Conservation (phyloP, 2,113 vertebrate species). For the Setophaga kirtlandii region DNA sequence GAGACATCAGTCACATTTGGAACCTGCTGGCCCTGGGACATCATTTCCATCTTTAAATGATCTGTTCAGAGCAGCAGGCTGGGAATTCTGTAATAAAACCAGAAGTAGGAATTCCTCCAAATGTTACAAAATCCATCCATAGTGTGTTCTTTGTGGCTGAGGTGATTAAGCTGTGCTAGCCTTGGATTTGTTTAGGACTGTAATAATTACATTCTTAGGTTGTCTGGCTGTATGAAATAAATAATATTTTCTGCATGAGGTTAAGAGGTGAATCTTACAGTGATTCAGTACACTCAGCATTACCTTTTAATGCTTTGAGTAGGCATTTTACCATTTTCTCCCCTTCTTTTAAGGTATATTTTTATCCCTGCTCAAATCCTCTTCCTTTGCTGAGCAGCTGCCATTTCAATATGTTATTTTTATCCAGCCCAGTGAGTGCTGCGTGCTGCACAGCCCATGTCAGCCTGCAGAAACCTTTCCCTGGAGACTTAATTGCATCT, state of each 20-base stretch:
- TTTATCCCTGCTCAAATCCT: slow-evolving; percentile 42
- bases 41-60: background rate
- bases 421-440: slow-evolving; percentile 48
- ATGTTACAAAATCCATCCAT: background rate
- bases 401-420: slow-evolving; percentile 74
- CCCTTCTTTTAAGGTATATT: slow-evolving; percentile 32
- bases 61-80: background rate
- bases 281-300: background rate
- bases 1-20: background rate
- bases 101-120: background rate
- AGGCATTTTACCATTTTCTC: background rate
- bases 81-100: background rate
- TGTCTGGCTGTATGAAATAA: background rate
- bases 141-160: background rate
- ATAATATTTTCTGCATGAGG: background rate
- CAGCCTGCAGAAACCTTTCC: slow-evolving; percentile 59
- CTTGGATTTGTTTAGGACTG: background rate
- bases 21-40: background rate
- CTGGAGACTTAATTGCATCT: slow-evolving; percentile 62
- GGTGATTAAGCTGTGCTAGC: background rate
- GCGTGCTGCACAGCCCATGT: slow-evolving; percentile 46
- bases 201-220: background rate
- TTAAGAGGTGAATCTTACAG: background rate
- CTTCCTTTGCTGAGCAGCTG: slow-evolving; percentile 67
- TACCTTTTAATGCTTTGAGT: background rate